Conservation (phyloP, 2,113 vertebrate genomes). For the Percopsis transmontana region DNA sequence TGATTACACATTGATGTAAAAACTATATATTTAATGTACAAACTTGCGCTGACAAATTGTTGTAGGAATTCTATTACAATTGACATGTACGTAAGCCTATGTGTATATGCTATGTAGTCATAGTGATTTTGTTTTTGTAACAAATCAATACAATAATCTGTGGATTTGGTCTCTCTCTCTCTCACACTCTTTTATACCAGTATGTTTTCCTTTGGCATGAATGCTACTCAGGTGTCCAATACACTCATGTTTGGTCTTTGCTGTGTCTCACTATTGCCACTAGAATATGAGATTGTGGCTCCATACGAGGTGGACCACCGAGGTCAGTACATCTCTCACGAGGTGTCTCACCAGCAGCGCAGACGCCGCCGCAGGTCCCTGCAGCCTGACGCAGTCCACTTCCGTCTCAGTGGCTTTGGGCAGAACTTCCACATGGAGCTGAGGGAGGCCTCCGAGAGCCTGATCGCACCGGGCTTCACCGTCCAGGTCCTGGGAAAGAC, state of each 20-base stretch:
- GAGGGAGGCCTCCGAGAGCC: conserved; percentile 60
- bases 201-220: background rate
- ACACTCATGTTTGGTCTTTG: background rate
- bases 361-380: conserved; percentile 68
- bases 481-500: conserved; percentile 82
- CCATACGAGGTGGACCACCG: conserved; percentile 83
- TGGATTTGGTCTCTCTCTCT: background rate
- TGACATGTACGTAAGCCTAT: too few relatives aligned
- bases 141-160: background rate
- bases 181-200: background rate
- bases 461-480: conserved; percentile 83
- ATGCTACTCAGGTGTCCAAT: background rate
- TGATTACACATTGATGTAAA: background rate
- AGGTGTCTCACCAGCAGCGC: conserved; percentile 78
- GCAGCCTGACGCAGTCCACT: conserved; percentile 66
- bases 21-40: too few relatives aligned
- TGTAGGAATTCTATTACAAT: too few relatives aligned
- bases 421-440: conserved; percentile 87
- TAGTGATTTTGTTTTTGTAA: too few relatives aligned
- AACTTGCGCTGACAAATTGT: too few relatives aligned
- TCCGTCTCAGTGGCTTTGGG: conserved; percentile 79
- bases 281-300: conserved; percentile 86
- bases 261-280: conserved; percentile 10
- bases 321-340: conserved; percentile 81
- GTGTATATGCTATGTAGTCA: too few relatives aligned